phyloP scores from a whole-genome alignment of 2,113 vertebrate species.

The Echinops telfairi region DNA sequence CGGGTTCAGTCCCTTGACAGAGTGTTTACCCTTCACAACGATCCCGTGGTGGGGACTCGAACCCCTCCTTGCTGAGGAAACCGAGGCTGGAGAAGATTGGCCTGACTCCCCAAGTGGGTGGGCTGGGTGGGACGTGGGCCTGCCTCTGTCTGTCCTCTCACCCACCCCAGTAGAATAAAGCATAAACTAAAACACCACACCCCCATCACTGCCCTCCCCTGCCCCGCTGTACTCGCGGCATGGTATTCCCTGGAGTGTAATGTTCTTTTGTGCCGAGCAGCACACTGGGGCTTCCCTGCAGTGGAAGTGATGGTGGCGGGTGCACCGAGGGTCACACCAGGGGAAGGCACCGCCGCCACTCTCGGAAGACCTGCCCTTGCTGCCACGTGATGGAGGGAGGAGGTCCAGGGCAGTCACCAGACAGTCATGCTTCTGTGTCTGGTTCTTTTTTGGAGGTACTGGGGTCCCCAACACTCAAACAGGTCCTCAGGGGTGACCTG shows the following conservation, averaged over 20 bases:
- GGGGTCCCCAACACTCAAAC: no score
- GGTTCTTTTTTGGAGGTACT: no score
- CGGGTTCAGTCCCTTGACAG: no score
- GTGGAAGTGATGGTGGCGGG: neutral
- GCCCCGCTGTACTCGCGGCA: neutral
- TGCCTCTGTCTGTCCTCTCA: neutral
- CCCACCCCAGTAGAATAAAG: neutral
- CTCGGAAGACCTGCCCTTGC: neutral
- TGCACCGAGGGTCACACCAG: fast-evolving
- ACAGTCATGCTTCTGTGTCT: neutral
- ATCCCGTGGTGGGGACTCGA: no score
- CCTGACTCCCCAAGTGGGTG: neutral
- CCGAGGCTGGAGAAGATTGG: neutral
- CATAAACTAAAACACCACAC: neutral
- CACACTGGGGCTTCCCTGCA: neutral
- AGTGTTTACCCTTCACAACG: no score
- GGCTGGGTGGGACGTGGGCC: neutral
- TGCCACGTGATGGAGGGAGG: no score
- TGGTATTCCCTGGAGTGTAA: neutral
- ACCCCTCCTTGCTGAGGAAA: neutral
- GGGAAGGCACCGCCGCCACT: neutral
- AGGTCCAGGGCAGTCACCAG: neutral
- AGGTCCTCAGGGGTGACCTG: no score
- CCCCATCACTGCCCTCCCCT: neutral
- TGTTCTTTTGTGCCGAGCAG: neutral